Evolutionary conservation across 2,113 vertebrate species (phyloP).

Genomic region (Cyanoliseus patagonus): DNA sequence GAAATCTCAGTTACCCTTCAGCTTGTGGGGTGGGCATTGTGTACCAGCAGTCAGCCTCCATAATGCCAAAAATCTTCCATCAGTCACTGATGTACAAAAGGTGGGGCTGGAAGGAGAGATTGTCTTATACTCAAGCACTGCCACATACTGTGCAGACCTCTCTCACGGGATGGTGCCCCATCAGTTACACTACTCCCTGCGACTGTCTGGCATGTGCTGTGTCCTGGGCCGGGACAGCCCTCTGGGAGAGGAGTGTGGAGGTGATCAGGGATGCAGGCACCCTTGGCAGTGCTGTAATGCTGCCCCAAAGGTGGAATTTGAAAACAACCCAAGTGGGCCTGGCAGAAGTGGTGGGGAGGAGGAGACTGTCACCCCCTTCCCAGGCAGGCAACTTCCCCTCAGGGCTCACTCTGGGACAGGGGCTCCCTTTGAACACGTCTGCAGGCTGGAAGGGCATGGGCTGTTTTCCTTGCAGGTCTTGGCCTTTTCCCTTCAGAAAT

Average conservation of each 20-base stretch:
- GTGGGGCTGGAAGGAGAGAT: neutral
- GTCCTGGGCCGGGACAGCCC: accelerated
- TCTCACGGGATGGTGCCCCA: neutral
- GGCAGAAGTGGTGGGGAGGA: neutral
- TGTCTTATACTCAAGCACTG: neutral
- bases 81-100: neutral
- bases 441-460: neutral
- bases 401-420: accelerated
- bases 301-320: neutral
- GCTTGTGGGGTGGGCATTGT: neutral
- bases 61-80: neutral
- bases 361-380: neutral
- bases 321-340: neutral
- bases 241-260: accelerated
- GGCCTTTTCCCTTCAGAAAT: neutral
- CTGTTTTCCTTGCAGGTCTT: neutral
- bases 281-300: neutral
- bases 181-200: neutral
- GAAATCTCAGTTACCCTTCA: neutral
- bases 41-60: accelerated
- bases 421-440: neutral
- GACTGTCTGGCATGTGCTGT: neutral
- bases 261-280: neutral
- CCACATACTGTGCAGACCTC: neutral
- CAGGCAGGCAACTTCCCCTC: accelerated